Conservation (phyloP, 2,888 invertebrate species). For the Resseliella maxima region DNA sequence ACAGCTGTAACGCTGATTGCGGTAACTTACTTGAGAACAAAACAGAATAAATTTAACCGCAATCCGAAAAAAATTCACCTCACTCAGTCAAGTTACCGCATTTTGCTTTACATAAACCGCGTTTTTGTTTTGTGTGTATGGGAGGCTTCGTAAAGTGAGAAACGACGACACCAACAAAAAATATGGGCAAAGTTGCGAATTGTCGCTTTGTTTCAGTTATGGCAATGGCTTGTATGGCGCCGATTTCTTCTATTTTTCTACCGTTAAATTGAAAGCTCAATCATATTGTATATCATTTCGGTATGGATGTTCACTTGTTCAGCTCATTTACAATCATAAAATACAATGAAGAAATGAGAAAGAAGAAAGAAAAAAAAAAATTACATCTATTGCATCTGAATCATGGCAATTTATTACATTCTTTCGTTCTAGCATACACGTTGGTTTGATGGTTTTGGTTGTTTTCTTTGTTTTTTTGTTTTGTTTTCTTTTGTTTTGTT, state of each 20-base stretch:
- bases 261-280: conserved; percentile 10
- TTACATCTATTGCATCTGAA: background rate
- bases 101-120: no score
- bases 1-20: no score
- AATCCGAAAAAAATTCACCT: no score
- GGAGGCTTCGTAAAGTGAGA: background rate
- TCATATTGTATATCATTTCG: background rate
- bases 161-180: background rate
- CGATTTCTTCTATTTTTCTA: background rate
- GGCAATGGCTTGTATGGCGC: conserved; percentile 28
- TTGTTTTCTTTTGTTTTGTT: background rate
- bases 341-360: background rate
- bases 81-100: no score
- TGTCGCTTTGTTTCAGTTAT: conserved; percentile 31
- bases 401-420: conserved; percentile 14
- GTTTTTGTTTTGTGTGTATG: no score
- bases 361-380: background rate
- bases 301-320: background rate
- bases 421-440: background rate
- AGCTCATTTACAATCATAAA: background rate
- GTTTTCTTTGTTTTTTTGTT: no score
- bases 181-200: background rate
- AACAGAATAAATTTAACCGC: no score
- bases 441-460: no score
- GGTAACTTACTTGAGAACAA: no score